These are phyloP conservation scores for Siderastrea siderea DNA, from an alignment of 92 coral and sea anemone species.

Conservation along the genomic window DNA sequence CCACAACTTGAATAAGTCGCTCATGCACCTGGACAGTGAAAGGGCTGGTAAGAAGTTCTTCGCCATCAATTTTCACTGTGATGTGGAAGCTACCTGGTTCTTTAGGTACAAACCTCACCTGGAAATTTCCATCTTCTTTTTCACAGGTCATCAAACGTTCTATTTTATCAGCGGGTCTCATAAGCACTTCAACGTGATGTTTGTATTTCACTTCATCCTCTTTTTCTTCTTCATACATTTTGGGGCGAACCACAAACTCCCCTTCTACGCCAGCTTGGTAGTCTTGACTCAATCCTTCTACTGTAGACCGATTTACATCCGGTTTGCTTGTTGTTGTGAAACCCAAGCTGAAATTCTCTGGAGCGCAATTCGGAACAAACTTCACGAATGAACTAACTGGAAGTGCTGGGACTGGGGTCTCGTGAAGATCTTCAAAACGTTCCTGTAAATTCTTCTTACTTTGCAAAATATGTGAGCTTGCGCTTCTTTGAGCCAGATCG, in stretches of 20 bases:
- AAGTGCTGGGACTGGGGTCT: slow-evolving; percentile 1
- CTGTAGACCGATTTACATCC: neutral
- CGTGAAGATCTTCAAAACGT: neutral
- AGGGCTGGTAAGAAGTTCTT: neutral
- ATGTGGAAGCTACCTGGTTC: neutral
- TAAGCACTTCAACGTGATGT: neutral
- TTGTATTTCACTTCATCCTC: neutral
- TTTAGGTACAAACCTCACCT: neutral
- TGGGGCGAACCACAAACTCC: neutral
- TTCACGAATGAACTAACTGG: neutral
- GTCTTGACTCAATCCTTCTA: neutral
- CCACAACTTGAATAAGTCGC: neutral
- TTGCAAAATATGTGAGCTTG: neutral
- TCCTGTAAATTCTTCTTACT: neutral
- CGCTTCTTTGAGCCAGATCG: neutral
- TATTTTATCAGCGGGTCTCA: neutral
- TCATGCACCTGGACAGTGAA: neutral
- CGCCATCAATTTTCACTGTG: neutral
- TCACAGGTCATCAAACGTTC: neutral
- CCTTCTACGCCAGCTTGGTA: neutral
- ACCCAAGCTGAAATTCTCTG: neutral
- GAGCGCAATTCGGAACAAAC: neutral
- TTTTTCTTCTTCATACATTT: neutral
- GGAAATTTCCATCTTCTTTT: neutral
- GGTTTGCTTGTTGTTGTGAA: neutral